Evolutionary conservation across 2,113 vertebrate genomes (phyloP), one percentile per base, ranked within the genome.

Genomic region (Meleagris gallopavo): DNA sequence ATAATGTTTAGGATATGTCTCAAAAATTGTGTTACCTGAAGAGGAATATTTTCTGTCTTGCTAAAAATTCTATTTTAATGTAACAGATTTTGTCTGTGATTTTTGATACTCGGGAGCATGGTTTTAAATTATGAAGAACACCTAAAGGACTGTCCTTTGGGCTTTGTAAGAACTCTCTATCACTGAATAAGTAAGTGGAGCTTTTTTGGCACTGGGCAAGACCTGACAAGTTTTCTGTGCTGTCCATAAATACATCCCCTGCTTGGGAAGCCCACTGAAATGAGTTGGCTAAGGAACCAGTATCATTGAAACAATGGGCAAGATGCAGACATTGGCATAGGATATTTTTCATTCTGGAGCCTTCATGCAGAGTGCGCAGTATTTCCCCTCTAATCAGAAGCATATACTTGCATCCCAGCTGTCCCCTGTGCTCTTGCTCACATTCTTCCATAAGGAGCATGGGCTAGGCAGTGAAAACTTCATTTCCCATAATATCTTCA

Each of bases 401-500:
- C 97, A 95, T 90, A 92, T 83, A 45, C 61, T 91, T 24, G 50
- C 34, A 16, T 65, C 75, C 65, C 86, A 94, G 92, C 89, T 97
- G 45, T 91, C 67, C 73, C 57, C 36, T 78, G 83, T 88, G 62
- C 46, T 92, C 62, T 83, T 94, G 87, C 65, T 96, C 64, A 52
- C 67, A 43, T 96, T 89, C 57, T 86, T 80, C 20, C 22, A 38
- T 85, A 40, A 60, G 78, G 41, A 87, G 41, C 5, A 7, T 90
- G 76, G 76, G 71, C 72, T 74, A 83, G 75, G 79, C 87, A 89
- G 80, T 78, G 86, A 95, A 96, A 96, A 89, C 93, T 95, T 97
- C 29, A 85, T 97, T 96, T 96, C 86, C 93, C 70, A 54, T 91
- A 32, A 6, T 93, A 84, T 95, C 85, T 97, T 93, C 64, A 89